Base-by-base conservation (phyloP, 2,113 vertebrate species). In the Sphyrna mokarran region DNA sequence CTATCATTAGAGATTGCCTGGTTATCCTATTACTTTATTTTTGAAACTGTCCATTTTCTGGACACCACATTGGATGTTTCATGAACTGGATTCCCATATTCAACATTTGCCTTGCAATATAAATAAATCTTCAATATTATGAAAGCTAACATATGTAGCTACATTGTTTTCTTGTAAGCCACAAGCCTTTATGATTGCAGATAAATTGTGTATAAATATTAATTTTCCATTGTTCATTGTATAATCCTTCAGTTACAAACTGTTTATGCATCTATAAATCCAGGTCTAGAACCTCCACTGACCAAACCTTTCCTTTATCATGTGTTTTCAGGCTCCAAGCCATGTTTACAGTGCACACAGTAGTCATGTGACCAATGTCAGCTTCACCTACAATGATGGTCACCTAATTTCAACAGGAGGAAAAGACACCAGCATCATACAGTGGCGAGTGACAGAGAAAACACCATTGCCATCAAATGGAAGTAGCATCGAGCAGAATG, bases 281-380 rank as follows among this genome's bases (percentile, higher is more conserved):
- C 87, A 16, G 54, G 13, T 18, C 26, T 90, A 61, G 14, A 61
- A 29, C 54, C 70, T 43, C 8, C 37, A 69, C 26, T 95, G 85
- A 40, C n/a, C 26, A 2, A 37, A 63, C 58, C 22, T 43, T 96
- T 76, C 40, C 37, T 20, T 96, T 90, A 22, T 48, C 37, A 72
- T 95, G 9, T 95, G 40, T 72, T 76, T 3, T 9, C 96, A 99
- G 99, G 99, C 99, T 95, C 99, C 99, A 61, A 99, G 99, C 97
- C 98, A 99, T 96, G 99, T 99, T 96, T 99, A 99, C 97, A 98
- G 98, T 0, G 99, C 99, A 96, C 99, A 99, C 98, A 99, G 99
- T 96, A 99, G 99, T 97, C 99, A 99, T 1, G 99, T 99, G 97
- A 99, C 99, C 97, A 99, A 99, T 0, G 99, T 99, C 97, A 99